Evolutionary conservation across 1,140 invertebrate species (phyloP), one percentile per base, ranked within the genome.

Genomic region (Lasaia peninsularis): DNA sequence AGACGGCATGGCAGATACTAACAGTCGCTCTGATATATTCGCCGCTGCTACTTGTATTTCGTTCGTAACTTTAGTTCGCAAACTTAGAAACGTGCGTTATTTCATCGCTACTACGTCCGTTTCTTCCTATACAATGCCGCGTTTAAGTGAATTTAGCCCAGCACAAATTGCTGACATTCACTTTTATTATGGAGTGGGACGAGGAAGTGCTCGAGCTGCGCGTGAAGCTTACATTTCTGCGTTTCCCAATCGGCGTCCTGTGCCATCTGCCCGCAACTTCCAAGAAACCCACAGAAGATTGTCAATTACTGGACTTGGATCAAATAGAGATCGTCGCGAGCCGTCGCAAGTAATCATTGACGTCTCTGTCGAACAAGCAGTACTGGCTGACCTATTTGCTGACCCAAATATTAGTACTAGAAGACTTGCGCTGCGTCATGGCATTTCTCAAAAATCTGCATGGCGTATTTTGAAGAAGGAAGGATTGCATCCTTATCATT

Each of bases 281-380:
- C 60, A 56, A 28, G 60, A 62, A 62, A n/a, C 21, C n/a, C 52
- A 60, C 31, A 48, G 52, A 54, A 60, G 52, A 11, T 53, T 54
- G 14, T 28, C 31, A 10, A 24, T 52, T 31, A 56, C 16, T 52
- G 59, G 53, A 51, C 52, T 60, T 51, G 52, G 44, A 60, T 50
- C 33, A 50, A 37, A 14, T 50, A 21, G 52, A 52, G 51, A 52
- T 8, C 31, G 51, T 33, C 51, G 28, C 31, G 12, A 52, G n/a
- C 51, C 51, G 5, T 31, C 32, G 14, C 44, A 14, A 20, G 24
- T 51, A 31, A 31, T 54, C 11, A 37, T 54, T 34, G 34, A 54
- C 12, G 52, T 54, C 1, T 7, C 34, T 54, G 20, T 54, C 11
- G 11, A 54, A 54, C 11, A 21, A 54, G 52, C 52, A 5, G 20